A percentile compares a stretch with the other conserved stretches of the same genome.
These are phyloP conservation scores for Zosterops borbonicus DNA, from an alignment of 2,113 vertebrate species.

Conservation along the genomic window DNA sequence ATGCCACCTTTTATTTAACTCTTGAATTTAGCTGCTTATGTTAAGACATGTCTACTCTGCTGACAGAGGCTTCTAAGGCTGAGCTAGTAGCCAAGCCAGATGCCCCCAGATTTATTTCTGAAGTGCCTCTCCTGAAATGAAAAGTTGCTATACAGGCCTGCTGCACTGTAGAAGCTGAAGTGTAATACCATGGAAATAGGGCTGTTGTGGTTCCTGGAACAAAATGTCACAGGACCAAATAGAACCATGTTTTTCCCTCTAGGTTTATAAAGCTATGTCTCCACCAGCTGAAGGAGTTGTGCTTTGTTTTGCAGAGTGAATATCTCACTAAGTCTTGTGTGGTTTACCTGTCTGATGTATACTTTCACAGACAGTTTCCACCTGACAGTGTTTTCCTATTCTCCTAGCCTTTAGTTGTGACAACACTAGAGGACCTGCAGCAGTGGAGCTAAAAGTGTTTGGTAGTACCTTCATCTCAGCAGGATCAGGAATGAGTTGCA, in stretches of 20 bases:
- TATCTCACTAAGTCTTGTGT: not conserved
- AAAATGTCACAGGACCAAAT: accelerated
- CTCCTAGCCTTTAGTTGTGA: not conserved
- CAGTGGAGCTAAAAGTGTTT: not conserved
- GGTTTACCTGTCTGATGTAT: not conserved
- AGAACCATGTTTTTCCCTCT: not conserved
- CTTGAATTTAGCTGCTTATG: not conserved
- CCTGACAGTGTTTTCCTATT: not conserved
- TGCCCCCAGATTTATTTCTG: not conserved
- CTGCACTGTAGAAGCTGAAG: not conserved
- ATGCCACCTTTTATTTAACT: not conserved
- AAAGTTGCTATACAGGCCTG: not conserved
- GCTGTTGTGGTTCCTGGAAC: not conserved
- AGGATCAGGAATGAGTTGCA: not conserved
- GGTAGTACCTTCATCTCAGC: not conserved
- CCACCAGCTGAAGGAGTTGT: not conserved
- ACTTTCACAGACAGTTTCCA: not conserved
- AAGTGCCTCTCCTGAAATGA: not conserved
- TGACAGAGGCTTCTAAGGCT: not conserved
- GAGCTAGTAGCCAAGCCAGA: not conserved
- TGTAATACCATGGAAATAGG: accelerated
- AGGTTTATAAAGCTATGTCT: not conserved
- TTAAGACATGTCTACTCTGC: not conserved
- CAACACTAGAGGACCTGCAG: not conserved
- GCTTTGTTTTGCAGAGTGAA: not conserved